phyloP scores from a whole-genome alignment of 2,797 vertebrate genomes.

The Enteromius trimaculatus region DNA sequence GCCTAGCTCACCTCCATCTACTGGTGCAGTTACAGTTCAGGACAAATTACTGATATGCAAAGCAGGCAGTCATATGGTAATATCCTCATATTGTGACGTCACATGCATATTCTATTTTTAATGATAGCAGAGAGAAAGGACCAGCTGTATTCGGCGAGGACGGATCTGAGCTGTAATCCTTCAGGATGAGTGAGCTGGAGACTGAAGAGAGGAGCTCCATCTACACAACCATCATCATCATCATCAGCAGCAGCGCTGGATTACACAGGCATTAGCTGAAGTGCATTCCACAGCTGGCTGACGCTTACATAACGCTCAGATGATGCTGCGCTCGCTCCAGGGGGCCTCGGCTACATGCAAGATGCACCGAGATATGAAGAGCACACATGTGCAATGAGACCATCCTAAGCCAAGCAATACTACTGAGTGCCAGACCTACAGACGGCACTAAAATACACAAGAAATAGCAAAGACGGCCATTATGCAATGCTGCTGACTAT shows the following conservation, averaged over 20 bases:
- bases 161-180: slow-evolving; percentile 16
- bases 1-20: background rate
- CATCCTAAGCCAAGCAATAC: background rate
- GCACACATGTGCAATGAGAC: background rate
- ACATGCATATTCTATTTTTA: background rate
- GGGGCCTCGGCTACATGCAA: background rate
- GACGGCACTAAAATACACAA: background rate
- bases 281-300: slow-evolving; percentile 53
- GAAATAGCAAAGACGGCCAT: background rate
- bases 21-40: background rate
- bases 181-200: slow-evolving; percentile 17
- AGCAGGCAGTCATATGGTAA: background rate
- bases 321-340: slow-evolving; percentile 3
- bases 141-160: background rate
- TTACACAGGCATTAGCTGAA: slow-evolving; percentile 52
- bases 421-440: background rate
- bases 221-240: background rate
- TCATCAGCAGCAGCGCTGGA: slow-evolving; percentile 38
- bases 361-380: background rate
- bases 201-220: slow-evolving; percentile 13
- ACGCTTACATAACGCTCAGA: slow-evolving; percentile 42
- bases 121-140: background rate
- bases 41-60: background rate
- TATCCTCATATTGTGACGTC: background rate
- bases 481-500: background rate